phyloP scores from a whole-genome alignment of 2,888 invertebrate species.

The Leuctra nigra region DNA sequence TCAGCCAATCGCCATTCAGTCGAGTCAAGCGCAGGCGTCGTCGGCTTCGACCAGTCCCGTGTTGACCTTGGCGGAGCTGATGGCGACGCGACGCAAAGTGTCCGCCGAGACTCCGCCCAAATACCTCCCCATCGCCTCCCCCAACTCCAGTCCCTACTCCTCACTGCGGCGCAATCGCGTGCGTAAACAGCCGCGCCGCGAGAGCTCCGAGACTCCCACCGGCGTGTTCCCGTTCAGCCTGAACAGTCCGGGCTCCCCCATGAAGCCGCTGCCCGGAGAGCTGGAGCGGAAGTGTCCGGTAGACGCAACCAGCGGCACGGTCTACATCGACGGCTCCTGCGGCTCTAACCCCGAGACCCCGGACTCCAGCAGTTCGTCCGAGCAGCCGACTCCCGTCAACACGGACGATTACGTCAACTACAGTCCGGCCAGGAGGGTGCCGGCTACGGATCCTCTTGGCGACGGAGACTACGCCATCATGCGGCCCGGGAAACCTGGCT shows the following conservation, averaged over 20 bases:
- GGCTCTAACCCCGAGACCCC: conserved; percentile 34
- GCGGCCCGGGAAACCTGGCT: conserved; percentile 25
- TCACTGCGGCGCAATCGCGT: conserved; percentile 39
- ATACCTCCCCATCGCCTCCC: conserved; percentile 44
- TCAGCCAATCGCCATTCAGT: conserved; percentile 56
- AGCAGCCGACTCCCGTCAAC: conserved; percentile 32
- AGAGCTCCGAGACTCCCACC: conserved; percentile 43
- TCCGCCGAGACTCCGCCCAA: conserved; percentile 42
- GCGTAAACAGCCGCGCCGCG: conserved; percentile 33
- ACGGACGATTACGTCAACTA: conserved; percentile 39
- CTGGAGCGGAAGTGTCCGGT: conserved; percentile 36
- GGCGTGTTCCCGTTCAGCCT: conserved; percentile 62
- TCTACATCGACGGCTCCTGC: conserved; percentile 32
- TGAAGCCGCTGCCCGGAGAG: conserved; percentile 41
- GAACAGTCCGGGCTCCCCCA: conserved; percentile 59
- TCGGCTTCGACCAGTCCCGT: conserved; percentile 31
- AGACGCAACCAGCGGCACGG: conserved; percentile 38
- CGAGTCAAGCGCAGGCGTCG: conserved; percentile 31
- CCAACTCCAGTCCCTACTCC: conserved; percentile 43
- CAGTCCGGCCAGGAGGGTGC: conserved; percentile 32
- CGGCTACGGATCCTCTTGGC: conserved; percentile 31
- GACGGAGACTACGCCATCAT: conserved; percentile 36
- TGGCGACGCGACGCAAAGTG: conserved; percentile 37
- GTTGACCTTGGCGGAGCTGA: conserved; percentile 23
- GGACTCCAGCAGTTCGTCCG: conserved; percentile 33